These are phyloP conservation scores for Hypercompe scribonia DNA, from an alignment of 2,888 invertebrate genomes.

Conservation along the genomic window DNA sequence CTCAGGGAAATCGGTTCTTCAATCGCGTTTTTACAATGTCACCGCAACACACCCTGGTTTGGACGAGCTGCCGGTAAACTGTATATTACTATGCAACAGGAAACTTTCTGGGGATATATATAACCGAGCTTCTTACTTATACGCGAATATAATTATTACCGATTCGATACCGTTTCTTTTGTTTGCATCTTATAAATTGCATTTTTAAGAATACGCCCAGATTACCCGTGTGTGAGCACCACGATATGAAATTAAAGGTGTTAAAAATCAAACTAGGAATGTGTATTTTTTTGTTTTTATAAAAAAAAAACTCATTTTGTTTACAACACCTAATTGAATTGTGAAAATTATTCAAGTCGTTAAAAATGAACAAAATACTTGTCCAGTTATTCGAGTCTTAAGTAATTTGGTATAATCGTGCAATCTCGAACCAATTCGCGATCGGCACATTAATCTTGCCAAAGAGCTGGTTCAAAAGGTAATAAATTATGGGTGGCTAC, in stretches of 20 bases:
- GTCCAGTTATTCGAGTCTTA: constrained; percentile 7
- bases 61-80: constrained; percentile 29
- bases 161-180: constrained; percentile 28
- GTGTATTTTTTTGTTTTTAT: background rate
- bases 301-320: too few relatives aligned
- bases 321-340: constrained; percentile 4
- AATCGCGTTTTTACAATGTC: constrained; percentile 66
- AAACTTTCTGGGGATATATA: constrained; percentile 38
- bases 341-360: background rate
- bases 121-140: constrained; percentile 46
- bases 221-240: background rate
- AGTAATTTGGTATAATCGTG: constrained; percentile 22
- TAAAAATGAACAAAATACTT: background rate
- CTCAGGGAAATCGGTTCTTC: constrained; percentile 70
- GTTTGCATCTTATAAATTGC: constrained; percentile 12
- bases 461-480: constrained; percentile 29
- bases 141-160: constrained; percentile 36
- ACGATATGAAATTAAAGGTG: background rate
- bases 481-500: constrained; percentile 53
- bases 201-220: background rate
- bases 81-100: constrained; percentile 50
- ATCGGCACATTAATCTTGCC: constrained; percentile 54
- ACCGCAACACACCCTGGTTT: constrained; percentile 60
- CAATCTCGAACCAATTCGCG: constrained; percentile 37
- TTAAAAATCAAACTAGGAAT: background rate